These are phyloP conservation scores for Drosophila sucinea DNA, from an alignment of 1,140 invertebrate species.

Conservation along the genomic window DNA sequence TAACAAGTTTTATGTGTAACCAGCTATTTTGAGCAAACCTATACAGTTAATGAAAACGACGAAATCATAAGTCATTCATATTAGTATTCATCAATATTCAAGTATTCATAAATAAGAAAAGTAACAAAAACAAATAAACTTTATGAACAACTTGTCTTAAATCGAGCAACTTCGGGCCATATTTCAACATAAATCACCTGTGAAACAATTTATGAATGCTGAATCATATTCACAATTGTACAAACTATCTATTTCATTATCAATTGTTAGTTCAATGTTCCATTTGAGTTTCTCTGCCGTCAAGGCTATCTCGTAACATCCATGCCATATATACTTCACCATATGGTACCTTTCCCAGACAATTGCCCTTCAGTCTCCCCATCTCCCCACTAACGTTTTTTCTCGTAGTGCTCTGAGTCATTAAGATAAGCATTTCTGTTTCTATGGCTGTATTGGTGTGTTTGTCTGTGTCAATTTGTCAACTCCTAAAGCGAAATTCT, in stretches of 20 bases:
- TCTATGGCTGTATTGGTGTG: neutral
- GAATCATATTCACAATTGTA: conserved; percentile 38
- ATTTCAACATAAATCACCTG: conserved; percentile 12
- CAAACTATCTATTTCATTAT: conserved; percentile 35
- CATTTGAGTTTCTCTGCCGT: conserved; percentile 2
- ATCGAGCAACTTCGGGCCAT: neutral
- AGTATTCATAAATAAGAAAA: neutral
- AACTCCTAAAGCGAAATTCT: conserved; percentile 50
- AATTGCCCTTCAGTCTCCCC: conserved; percentile 29
- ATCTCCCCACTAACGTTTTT: neutral
- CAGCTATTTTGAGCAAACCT: no score
- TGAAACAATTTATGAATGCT: conserved; percentile 39
- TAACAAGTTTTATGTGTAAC: no score
- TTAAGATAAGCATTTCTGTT: conserved; percentile 72
- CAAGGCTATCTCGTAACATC: conserved; percentile 33
- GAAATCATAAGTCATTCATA: neutral
- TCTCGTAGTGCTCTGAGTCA: conserved; percentile 54
- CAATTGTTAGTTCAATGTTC: conserved; percentile 14
- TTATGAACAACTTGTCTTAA: neutral
- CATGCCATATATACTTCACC: neutral
- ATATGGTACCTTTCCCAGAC: conserved; percentile 61
- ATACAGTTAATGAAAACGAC: no score
- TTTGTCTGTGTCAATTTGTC: conserved; percentile 67
- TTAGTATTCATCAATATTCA: neutral
- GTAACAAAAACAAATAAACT: neutral